Base-by-base conservation (phyloP, 2,113 vertebrate species). In the Synchiropus splendidus region DNA sequence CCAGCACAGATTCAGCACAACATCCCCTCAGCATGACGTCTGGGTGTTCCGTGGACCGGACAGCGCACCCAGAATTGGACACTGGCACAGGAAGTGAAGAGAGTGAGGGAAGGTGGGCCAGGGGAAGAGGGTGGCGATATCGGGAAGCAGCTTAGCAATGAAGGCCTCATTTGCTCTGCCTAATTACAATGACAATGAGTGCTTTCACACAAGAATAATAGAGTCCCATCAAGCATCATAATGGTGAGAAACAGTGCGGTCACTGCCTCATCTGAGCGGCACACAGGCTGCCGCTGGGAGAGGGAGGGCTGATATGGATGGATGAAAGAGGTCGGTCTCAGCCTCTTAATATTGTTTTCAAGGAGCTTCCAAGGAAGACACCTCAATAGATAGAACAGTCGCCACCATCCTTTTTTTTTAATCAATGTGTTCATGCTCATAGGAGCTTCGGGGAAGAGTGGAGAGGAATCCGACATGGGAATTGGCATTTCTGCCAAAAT, bases 101-200 rank as follows among this genome's bases (percentile, higher is more conserved):
- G 43, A 48, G 48, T 44, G 54, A 50, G 47, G 39, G 18, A 21
- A 33, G 10, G 43, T 39, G 44, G 51, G 18, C 45, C 1, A 31
- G 17, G 36, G 17, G 18, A 17, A 16, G 45, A 54, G 40, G 53
- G 53, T 6, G 21, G n/a, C 21, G 37, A 42, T 53, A 52, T 39
- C 30, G 59, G 70, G 49, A 48, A 58, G 60, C 66, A 52, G 70
- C 64, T 63, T 51, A 64, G 58, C 49, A 41, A 59, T 48, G 50
- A 42, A 9, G 48, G 42, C 31, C 48, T 70, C 51, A 39, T 67
- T 77, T 75, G 61, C 58, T 63, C 66, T 32, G 42, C 45, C 59
- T 78, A 64, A 81, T 84, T 81, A 77, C 50, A 82, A 83, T 82
- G 74, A 83, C 74, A 68, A 66, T 51, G 51, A 39, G 16, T 33